These are phyloP conservation scores for Hephaestus fuliginosus DNA, from an alignment of 2,797 vertebrate genomes.

Conservation along the genomic window DNA sequence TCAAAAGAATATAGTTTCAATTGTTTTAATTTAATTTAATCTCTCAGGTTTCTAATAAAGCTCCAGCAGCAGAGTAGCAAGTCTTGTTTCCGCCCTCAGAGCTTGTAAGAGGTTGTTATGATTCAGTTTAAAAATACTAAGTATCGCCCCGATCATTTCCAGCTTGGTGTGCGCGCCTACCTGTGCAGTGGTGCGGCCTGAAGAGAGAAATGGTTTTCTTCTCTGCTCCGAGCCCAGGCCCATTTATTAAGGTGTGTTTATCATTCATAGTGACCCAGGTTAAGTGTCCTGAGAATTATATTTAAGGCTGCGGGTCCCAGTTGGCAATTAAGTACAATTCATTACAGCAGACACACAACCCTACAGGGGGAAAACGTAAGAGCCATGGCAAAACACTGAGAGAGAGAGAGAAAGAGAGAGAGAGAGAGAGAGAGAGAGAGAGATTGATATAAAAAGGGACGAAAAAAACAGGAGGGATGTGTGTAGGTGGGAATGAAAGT, in stretches of 20 bases:
- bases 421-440: constrained; percentile 22
- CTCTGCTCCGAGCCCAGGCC: constrained; percentile 59
- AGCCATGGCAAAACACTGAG: constrained; percentile 61
- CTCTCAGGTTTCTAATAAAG: constrained; percentile 15
- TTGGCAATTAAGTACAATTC: constrained; percentile 86
- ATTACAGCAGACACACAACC: constrained; percentile 81
- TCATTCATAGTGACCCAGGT: constrained; percentile 82
- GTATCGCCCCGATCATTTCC: constrained; percentile 47
- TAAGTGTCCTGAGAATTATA: constrained; percentile 86
- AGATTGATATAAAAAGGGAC: constrained; percentile 43
- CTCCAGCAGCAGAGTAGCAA: constrained; percentile 1
- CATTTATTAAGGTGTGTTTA: constrained; percentile 84
- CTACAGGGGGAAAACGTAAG: constrained; percentile 71
- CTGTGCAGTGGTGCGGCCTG: constrained; percentile 40
- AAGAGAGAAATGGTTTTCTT: constrained; percentile 66
- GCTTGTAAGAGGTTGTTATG: constrained; percentile 9
- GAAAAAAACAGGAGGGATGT: constrained; percentile 25
- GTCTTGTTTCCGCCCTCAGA: constrained; percentile 22
- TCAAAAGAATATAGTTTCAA: neutral
- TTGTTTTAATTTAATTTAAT: constrained; percentile 4
- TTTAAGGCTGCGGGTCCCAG: constrained; percentile 81
- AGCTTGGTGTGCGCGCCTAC: constrained; percentile 36
- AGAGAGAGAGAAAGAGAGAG: constrained; percentile 48
- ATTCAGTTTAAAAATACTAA: constrained; percentile 49
- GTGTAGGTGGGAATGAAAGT: constrained; percentile 54